phyloP scores from a whole-genome alignment of 2,797 vertebrate genomes.

The Premnoplex brunnescens region DNA sequence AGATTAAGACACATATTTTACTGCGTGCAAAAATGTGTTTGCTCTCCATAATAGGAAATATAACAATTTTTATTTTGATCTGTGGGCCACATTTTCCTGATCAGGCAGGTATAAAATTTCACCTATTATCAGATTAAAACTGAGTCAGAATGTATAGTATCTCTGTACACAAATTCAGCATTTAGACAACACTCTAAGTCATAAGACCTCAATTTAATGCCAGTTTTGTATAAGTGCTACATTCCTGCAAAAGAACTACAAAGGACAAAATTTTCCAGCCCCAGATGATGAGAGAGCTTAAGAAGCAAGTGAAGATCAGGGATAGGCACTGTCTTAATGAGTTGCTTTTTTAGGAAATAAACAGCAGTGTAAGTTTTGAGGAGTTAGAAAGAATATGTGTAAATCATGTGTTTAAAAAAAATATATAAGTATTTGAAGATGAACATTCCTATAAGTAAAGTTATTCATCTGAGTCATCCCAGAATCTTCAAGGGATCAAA shows the following conservation, averaged over 20 bases:
- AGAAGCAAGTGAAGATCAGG: neutral
- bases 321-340: neutral
- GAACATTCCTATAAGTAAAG: neutral
- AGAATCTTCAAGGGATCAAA: neutral
- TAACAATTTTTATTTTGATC: neutral
- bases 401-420: neutral
- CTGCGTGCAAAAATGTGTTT: neutral
- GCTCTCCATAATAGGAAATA: neutral
- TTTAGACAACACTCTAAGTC: neutral
- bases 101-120: neutral
- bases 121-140: neutral
- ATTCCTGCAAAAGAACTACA: neutral
- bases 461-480: neutral
- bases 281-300: neutral
- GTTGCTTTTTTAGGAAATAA: neutral
- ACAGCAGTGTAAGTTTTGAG: neutral
- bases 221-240: neutral
- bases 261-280: neutral
- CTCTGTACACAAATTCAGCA: neutral
- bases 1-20: neutral
- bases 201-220: neutral
- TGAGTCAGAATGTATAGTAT: neutral
- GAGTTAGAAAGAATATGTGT: fast-evolving
- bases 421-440: neutral
- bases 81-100: neutral